phyloP scores from a whole-genome alignment of 2,888 invertebrate species.

The Ptilodon capucinus region DNA sequence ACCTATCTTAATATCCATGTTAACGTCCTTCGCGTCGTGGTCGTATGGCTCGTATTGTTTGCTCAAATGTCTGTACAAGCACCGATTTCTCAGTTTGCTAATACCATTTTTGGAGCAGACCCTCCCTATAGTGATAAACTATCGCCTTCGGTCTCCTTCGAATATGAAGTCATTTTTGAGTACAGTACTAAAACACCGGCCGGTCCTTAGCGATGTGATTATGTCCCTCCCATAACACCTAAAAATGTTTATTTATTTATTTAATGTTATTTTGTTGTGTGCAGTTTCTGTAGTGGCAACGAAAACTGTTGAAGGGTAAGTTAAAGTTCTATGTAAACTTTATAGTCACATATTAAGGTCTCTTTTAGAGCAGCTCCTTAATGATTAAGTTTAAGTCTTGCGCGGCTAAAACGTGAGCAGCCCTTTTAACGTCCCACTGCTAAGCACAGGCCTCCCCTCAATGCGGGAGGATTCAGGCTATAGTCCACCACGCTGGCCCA shows the following conservation, averaged over 20 bases:
- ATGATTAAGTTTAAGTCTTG: no score
- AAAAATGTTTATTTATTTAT: constrained; percentile 65
- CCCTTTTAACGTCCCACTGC: no score
- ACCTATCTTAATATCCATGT: no score
- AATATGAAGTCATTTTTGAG: constrained; percentile 53
- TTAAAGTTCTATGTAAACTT: no score
- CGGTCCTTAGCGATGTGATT: constrained; percentile 28
- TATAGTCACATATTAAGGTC: no score
- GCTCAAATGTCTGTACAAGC: constrained; percentile 53
- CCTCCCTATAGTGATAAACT: constrained; percentile 65
- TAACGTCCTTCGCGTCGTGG: neutral
- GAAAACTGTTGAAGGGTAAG: constrained; percentile 68
- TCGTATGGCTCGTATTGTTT: constrained; percentile 41
- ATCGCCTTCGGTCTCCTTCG: constrained; percentile 53
- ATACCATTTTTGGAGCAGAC: constrained; percentile 65
- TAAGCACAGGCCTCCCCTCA: no score
- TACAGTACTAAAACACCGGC: constrained; percentile 49
- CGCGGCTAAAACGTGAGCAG: no score
- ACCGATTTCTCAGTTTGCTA: constrained; percentile 67
- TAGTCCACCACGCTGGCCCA: no score
- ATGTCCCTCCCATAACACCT: constrained; percentile 41
- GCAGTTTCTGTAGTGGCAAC: constrained; percentile 56
- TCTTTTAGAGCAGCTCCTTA: no score
- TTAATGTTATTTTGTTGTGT: constrained; percentile 52
- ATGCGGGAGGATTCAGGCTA: no score